Evolutionary conservation across 2,888 invertebrate species (phyloP).

Genomic region (Deilephila elpenor): DNA sequence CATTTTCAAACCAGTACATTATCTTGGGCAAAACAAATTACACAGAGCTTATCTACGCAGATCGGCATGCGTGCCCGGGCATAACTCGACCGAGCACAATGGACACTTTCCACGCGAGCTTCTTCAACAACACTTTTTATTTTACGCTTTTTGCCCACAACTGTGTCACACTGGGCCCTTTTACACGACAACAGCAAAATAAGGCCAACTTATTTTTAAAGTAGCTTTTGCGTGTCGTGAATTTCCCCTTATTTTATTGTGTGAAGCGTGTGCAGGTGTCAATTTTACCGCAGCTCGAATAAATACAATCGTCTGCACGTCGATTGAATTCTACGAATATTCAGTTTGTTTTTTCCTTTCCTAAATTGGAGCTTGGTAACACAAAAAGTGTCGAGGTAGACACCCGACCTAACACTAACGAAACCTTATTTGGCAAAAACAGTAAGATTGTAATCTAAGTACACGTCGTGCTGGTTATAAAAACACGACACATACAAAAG

Average conservation of each 20-base stretch:
- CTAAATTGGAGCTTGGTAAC: neutral
- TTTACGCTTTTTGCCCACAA: conserved; percentile 37
- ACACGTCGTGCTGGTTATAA: conserved; percentile 1
- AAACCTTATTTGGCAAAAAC: conserved; percentile 15
- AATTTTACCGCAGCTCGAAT: neutral
- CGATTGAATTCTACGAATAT: neutral
- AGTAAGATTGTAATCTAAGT: conserved; percentile 14
- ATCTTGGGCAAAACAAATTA: conserved; percentile 37
- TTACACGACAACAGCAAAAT: conserved; percentile 26
- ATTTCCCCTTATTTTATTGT: neutral
- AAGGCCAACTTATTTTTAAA: conserved; percentile 23
- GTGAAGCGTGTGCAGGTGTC: conserved; percentile 14
- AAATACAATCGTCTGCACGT: neutral
- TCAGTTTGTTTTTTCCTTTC: neutral
- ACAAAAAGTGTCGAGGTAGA: conserved; percentile 1
- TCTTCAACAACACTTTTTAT: conserved; percentile 38
- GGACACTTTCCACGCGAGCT: conserved; percentile 31
- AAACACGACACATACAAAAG: conserved; percentile 13
- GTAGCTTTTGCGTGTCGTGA: conserved; percentile 7
- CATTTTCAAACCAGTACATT: conserved; percentile 14
- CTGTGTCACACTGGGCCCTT: conserved; percentile 34
- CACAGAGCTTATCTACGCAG: conserved; percentile 41
- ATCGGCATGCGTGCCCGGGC: conserved; percentile 39
- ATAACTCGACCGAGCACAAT: conserved; percentile 33
- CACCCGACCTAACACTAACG: neutral